Evolutionary conservation across 2,888 invertebrate species (phyloP).

Genomic region (Phaonia tiefii): DNA sequence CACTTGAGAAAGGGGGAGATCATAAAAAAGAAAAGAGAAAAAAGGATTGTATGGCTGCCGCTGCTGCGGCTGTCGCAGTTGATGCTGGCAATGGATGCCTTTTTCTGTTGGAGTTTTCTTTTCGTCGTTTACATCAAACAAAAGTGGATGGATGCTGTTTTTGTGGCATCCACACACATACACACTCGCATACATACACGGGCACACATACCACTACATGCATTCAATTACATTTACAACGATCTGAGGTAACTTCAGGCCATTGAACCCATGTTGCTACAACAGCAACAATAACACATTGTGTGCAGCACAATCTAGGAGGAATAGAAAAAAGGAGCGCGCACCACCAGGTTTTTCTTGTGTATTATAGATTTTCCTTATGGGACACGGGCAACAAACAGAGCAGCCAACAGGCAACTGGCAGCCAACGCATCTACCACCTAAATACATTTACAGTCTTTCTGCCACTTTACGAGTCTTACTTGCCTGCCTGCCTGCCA

Average conservation of each 20-base stretch:
- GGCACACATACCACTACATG: slow-evolving; percentile 12
- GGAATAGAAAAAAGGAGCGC: slow-evolving; percentile 31
- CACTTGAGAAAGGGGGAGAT: slow-evolving; percentile 67
- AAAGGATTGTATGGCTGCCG: slow-evolving; percentile 63
- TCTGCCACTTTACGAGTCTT: too few species aligned
- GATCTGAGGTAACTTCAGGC: slow-evolving; percentile 62
- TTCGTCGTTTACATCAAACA: slow-evolving; percentile 8
- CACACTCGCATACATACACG: slow-evolving; percentile 22
- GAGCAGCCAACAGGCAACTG: neutral
- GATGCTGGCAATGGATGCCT: neutral
- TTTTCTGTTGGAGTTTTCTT: slow-evolving; percentile 28
- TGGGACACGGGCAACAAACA: neutral
- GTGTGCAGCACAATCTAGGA: neutral
- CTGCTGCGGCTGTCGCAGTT: too few species aligned
- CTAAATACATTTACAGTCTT: neutral
- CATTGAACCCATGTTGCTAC: slow-evolving; percentile 57
- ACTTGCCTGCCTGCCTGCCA: slow-evolving; percentile 8
- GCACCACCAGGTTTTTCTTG: slow-evolving; percentile 32
- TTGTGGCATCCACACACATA: slow-evolving; percentile 13
- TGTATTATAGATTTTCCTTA: slow-evolving; percentile 23
- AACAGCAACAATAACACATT: neutral
- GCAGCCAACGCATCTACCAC: slow-evolving; percentile 13
- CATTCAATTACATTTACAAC: slow-evolving; percentile 18
- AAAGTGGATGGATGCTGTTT: slow-evolving; percentile 12
- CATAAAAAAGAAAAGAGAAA: slow-evolving; percentile 59